Evolutionary conservation across 2,797 vertebrate species (phyloP), one percentile per base, ranked within the genome.

Genomic region (Aselliscus stoliczkanus): DNA sequence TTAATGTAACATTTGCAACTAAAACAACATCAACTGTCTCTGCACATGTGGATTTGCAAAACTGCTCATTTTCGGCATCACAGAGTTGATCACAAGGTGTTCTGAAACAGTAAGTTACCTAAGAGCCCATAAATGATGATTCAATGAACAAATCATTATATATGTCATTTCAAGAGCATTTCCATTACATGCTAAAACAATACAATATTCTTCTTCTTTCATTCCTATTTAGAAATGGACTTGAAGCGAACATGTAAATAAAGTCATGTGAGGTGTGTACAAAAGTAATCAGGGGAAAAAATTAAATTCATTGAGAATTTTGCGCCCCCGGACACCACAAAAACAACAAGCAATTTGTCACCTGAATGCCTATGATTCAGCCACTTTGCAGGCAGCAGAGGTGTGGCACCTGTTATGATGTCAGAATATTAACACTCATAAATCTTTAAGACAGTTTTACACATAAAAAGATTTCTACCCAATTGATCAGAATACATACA

Each of bases 261-360:
- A 72, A 70, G 11, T 62, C 58, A 67, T 79, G 23, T 91, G 60
- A 84, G 14, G 25, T 76, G 34, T 87, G 25, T 42, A 18, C n/a
- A 54, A 84, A 90, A 70, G 21, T 62, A 42, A 88, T 31, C n/a
- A 88, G 62, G 77, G 34, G 11, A 77, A 85, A 56, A 73, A 86
- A 39, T 56, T 14, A 83, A 91, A 82, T 56, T 58, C 65, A 88
- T 13, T 52, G 34, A 39, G 50, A 88, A 76, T 83, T 84, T 88
- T 23, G 67, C 18, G n/a, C 72, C 29, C 54, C 67, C 11, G 39
- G 44, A 64, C 12, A 76, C 42, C 42, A 83, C 14, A n/a, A 18
- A 34, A 67, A 23, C 65, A 34, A 27, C 2, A 67, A 72, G n/a
- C 29, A 1, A 25, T 7, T 42, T 54, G 29, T n/a, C 54, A 29